A percentile compares a stretch with the other conserved stretches of the same genome.
Evolutionary conservation across 2,113 vertebrate genomes (phyloP).

Genomic region (Marcusenius ussheri): DNA sequence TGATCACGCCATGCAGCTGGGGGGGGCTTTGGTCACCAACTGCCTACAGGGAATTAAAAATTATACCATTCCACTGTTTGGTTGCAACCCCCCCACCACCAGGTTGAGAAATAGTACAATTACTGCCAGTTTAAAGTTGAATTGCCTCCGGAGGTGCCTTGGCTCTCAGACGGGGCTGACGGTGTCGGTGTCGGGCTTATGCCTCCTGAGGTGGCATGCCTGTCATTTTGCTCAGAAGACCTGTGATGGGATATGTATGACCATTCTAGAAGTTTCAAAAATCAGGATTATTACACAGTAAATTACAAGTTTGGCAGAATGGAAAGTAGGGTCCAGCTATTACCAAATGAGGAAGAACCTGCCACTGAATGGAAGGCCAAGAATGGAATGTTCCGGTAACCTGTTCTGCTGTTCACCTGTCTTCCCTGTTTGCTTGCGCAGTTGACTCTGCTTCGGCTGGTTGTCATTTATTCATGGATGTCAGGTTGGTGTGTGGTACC

Average conservation of each 20-base stretch:
- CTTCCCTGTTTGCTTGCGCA: neutral
- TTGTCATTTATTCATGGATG: neutral
- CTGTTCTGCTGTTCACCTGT: neutral
- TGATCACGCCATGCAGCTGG: neutral
- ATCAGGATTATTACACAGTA: neutral
- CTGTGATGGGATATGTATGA: neutral
- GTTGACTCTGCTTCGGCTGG: neutral
- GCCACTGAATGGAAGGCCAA: neutral
- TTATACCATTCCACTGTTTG: too few species aligned
- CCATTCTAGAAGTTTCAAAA: neutral
- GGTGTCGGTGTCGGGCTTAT: too few species aligned
- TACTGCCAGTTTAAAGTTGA: too few species aligned
- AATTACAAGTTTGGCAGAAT: neutral
- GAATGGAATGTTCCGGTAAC: neutral
- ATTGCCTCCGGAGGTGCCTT: too few species aligned
- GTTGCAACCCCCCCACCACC: too few species aligned
- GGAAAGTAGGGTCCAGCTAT: neutral
- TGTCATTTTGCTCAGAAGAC: neutral
- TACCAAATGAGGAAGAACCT: neutral
- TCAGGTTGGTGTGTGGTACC: neutral
- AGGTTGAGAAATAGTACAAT: too few species aligned
- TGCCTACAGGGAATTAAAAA: too few species aligned
- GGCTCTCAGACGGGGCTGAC: too few species aligned
- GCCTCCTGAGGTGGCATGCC: neutral
- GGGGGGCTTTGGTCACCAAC: neutral